phyloP scores from a whole-genome alignment of 2,113 vertebrate species.

The Eulemur macaco region DNA sequence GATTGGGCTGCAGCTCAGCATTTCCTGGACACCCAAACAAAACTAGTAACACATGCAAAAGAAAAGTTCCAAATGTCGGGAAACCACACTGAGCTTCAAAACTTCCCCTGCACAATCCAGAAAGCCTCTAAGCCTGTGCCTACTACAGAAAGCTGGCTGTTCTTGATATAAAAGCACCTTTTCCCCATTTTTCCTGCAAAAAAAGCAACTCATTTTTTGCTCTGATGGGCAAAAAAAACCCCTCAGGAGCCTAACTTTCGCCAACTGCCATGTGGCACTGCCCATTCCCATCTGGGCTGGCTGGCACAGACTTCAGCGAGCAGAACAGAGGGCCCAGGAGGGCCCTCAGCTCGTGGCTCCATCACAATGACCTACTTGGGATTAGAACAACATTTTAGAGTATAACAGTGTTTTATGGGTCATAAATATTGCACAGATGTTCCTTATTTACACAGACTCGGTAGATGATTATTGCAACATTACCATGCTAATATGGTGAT shows the following conservation, averaged over 20 bases:
- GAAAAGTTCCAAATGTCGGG: background rate
- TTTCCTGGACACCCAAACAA: background rate
- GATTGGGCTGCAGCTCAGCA: background rate
- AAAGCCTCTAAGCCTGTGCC: background rate
- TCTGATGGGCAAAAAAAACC: background rate
- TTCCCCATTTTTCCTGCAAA: background rate
- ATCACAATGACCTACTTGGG: conserved; percentile 47
- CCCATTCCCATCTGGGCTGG: conserved; percentile 53
- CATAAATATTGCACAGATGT: conserved; percentile 64
- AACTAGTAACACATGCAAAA: background rate
- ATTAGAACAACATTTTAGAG: background rate
- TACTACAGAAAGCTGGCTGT: background rate
- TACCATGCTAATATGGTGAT: conserved; percentile 64
- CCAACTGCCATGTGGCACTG: conserved; percentile 47
- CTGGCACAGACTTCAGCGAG: conserved; percentile 4
- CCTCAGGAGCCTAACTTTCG: conserved; percentile 20
- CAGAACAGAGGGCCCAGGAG: background rate
- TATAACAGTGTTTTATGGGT: conserved; percentile 6
- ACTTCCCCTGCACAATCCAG: background rate
- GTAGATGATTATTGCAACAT: conserved; percentile 56
- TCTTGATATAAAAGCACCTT: conserved; percentile 46
- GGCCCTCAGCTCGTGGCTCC: background rate
- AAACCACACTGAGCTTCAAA: background rate
- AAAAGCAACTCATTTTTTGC: conserved; percentile 49
- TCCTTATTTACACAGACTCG: conserved; percentile 55